Evolutionary conservation across 2,113 vertebrate genomes (phyloP).

Genomic region (Chaetorhynchus papuensis): DNA sequence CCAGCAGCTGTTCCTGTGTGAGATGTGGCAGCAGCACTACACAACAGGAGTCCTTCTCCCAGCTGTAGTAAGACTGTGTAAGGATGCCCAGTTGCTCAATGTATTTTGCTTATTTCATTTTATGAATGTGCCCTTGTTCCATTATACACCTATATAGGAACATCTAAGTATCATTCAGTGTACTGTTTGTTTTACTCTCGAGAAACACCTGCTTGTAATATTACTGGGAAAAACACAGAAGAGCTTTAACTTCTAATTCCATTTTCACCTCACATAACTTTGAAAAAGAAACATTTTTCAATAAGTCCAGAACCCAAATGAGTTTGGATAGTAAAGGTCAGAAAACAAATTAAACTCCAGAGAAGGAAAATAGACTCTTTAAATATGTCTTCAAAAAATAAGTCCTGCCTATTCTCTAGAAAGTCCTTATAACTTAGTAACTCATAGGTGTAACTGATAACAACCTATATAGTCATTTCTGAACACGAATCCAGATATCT

Average conservation of each 20-base stretch:
- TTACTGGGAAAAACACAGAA: background rate
- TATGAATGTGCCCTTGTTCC: background rate
- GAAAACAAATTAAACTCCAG: background rate
- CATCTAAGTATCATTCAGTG: background rate
- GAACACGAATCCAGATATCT: background rate
- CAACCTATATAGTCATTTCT: background rate
- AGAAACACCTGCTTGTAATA: background rate
- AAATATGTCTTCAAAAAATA: background rate
- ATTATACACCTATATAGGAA: background rate
- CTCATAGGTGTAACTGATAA: background rate
- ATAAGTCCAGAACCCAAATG: background rate
- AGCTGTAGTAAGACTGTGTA: background rate
- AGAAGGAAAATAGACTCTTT: background rate
- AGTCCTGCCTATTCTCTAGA: background rate
- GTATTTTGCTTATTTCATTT: background rate
- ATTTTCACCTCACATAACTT: background rate
- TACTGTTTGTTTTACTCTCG: background rate
- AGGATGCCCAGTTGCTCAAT: background rate
- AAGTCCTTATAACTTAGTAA: background rate
- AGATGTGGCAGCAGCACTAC: background rate
- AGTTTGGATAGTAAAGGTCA: background rate
- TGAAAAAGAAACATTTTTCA: background rate
- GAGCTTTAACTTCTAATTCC: background rate
- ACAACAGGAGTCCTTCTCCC: background rate
- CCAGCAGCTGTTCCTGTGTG: background rate